Percentiles rank a stretch among this genome's conserved stretches.
These are phyloP conservation scores for Galemys pyrenaicus DNA, from an alignment of 2,113 vertebrate species.

Conservation along the genomic window DNA sequence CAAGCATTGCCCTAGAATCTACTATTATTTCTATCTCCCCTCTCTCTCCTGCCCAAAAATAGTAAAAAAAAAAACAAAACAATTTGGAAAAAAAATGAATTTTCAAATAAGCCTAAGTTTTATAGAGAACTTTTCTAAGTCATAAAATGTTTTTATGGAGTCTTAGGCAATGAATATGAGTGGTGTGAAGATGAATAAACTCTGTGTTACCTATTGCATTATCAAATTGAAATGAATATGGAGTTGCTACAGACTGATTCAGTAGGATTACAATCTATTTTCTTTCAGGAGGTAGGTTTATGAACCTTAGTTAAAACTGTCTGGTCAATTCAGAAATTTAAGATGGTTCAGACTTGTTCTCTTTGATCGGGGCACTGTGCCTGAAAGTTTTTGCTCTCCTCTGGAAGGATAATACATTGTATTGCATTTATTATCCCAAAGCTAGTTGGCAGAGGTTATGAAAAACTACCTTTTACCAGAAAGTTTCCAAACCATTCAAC, in stretches of 20 bases:
- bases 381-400: slow-evolving; percentile 19
- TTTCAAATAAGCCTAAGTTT: neutral
- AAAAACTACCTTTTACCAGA: slow-evolving; percentile 49
- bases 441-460: neutral
- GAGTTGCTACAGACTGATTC: neutral
- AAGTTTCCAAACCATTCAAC: slow-evolving; percentile 29
- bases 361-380: neutral
- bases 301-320: neutral
- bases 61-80: neutral
- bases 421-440: neutral
- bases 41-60: neutral
- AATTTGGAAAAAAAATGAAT: neutral
- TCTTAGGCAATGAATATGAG: neutral
- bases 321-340: neutral
- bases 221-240: neutral
- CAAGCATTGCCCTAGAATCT: too few species aligned
- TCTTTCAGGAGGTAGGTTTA: slow-evolving; percentile 14
- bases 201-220: neutral
- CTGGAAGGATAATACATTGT: neutral
- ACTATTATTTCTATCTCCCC: neutral
- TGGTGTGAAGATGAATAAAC: neutral
- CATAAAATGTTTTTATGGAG: neutral
- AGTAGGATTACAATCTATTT: neutral
- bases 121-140: neutral
- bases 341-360: neutral